A percentile compares a stretch with the other conserved stretches of the same genome.
These are phyloP conservation scores for Diglossa cyanea DNA, from an alignment of 2,797 vertebrate species.

Conservation along the genomic window DNA sequence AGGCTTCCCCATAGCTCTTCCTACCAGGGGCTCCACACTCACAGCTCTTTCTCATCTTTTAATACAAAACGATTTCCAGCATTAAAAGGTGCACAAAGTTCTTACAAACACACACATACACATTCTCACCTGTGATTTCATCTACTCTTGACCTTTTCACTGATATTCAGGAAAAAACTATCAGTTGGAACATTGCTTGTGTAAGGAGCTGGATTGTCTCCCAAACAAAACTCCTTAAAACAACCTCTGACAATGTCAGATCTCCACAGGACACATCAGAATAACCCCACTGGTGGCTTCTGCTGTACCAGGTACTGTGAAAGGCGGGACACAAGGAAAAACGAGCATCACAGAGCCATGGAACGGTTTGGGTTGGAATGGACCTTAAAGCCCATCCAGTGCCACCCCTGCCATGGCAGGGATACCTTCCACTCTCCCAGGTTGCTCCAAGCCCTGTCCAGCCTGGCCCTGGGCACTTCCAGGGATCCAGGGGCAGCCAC, in stretches of 20 bases:
- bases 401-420: not conserved
- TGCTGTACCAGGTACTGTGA: not conserved
- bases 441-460: not conserved
- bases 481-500: not conserved
- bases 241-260: not conserved
- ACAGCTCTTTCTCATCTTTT: not conserved
- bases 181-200: not conserved
- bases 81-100: not conserved
- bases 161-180: not conserved
- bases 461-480: not conserved
- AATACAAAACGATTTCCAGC: not conserved
- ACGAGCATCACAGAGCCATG: not conserved
- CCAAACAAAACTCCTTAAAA: not conserved
- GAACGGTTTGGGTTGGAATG: not conserved
- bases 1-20: not conserved
- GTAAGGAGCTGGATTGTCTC: not conserved
- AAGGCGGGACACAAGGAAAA: not conserved
- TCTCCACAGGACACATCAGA: not conserved
- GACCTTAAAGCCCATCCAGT: not conserved
- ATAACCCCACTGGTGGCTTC: not conserved
- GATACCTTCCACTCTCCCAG: not conserved
- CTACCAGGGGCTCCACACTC: not conserved
- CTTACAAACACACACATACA: not conserved
- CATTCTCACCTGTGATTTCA: not conserved
- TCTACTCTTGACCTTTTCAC: not conserved